These are phyloP conservation scores for Prosopocoilus inquinatus DNA, from an alignment of 2,888 invertebrate species.

Conservation along the genomic window DNA sequence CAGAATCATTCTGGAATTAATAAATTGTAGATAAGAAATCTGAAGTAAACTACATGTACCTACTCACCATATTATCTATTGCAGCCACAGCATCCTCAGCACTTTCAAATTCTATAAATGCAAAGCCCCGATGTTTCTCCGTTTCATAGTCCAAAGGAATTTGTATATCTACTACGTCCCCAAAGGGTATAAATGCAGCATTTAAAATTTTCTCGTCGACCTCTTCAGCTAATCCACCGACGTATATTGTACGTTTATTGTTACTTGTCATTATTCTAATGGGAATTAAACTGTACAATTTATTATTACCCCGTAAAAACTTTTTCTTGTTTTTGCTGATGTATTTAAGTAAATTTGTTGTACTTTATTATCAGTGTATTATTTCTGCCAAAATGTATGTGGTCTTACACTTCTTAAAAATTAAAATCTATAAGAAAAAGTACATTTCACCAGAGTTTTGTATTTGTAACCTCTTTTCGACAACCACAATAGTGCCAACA, in stretches of 20 bases:
- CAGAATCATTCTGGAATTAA: slow-evolving; percentile 83
- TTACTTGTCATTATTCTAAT: slow-evolving; percentile 55
- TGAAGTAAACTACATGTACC: slow-evolving; percentile 16
- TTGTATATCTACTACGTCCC: slow-evolving; percentile 97
- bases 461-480: no score
- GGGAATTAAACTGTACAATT: neutral
- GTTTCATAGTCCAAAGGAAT: slow-evolving; percentile 97
- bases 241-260: slow-evolving; percentile 79
- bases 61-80: slow-evolving; percentile 93
- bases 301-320: neutral
- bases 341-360: no score
- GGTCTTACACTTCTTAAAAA: no score
- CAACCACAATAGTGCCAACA: no score
- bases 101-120: slow-evolving; percentile 96
- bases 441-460: no score
- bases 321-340: no score
- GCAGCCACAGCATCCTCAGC: slow-evolving; percentile 98
- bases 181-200: slow-evolving; percentile 97
- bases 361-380: no score
- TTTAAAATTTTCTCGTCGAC: slow-evolving; percentile 94
- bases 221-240: slow-evolving; percentile 89
- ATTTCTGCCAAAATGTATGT: no score
- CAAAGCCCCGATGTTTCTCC: slow-evolving; percentile 97
- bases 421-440: no score
- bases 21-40: slow-evolving; percentile 7